Conservation (phyloP, 2,113 vertebrate genomes). For the Melospiza georgiana region DNA sequence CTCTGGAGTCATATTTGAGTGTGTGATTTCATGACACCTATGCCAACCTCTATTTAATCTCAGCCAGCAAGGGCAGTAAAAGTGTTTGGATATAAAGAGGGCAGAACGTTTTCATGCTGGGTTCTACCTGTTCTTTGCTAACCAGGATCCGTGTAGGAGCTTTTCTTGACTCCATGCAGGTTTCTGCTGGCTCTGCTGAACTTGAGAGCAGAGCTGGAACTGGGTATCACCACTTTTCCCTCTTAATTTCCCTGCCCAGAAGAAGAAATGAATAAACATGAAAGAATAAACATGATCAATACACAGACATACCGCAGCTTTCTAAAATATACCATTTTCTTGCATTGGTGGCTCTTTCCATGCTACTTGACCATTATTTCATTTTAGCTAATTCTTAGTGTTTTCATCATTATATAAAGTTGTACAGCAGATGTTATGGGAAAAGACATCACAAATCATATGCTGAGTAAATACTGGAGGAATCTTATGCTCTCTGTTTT, state of each 20-base stretch:
- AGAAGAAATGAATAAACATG: not conserved
- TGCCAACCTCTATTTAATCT: not conserved
- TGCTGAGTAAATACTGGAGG: not conserved
- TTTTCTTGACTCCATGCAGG: not conserved
- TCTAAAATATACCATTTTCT: not conserved
- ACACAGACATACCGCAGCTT: not conserved
- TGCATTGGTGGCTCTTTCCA: not conserved
- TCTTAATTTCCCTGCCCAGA: not conserved
- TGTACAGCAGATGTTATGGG: not conserved
- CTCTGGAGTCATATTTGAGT: not conserved
- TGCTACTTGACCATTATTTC: not conserved
- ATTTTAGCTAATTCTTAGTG: not conserved
- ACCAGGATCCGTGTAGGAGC: not conserved
- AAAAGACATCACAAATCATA: conserved; percentile 7
- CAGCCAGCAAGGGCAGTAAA: not conserved
- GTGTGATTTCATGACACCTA: not conserved
- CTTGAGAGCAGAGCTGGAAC: not conserved
- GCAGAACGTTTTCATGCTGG: not conserved
- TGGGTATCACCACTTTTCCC: accelerated
- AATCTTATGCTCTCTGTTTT: not conserved
- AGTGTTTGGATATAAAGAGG: not conserved
- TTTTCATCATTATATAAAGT: not conserved
- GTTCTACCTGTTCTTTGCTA: not conserved
- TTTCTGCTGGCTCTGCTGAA: not conserved
- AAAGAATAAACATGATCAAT: not conserved